phyloP scores from a whole-genome alignment of 2,888 invertebrate genomes.

The Apotomis capreana region DNA sequence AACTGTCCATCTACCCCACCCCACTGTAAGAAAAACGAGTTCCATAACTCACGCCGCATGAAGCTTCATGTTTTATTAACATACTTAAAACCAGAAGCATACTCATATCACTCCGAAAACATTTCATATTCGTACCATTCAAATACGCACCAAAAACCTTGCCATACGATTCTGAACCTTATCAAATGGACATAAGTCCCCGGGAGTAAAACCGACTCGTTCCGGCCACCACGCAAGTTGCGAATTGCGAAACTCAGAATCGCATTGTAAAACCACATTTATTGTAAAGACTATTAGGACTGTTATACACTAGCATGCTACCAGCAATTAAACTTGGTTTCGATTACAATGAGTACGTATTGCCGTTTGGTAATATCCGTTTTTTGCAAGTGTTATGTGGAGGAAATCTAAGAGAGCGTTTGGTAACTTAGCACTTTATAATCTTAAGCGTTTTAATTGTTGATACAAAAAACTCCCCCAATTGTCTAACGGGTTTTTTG shows the following conservation, averaged over 20 bases:
- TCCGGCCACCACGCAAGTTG: constrained; percentile 37
- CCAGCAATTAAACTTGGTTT: constrained; percentile 60
- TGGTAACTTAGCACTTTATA: constrained; percentile 22
- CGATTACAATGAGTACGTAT: constrained; percentile 59
- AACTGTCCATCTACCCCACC: too few relatives aligned
- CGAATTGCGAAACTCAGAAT: constrained; percentile 38
- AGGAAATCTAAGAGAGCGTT: constrained; percentile 22
- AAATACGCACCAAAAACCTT: constrained; percentile 29
- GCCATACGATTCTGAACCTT: constrained; percentile 12
- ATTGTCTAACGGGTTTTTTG: background rate
- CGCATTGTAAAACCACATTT: constrained; percentile 12
- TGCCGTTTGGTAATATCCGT: constrained; percentile 65
- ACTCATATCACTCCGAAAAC: constrained; percentile 4
- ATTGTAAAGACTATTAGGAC: constrained; percentile 11
- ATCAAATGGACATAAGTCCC: background rate
- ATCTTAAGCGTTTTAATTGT: constrained; percentile 20
- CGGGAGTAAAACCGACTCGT: constrained; percentile 16
- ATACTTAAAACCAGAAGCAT: constrained; percentile 30
- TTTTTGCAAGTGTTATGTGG: constrained; percentile 39
- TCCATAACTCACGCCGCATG: background rate
- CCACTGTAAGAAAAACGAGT: background rate
- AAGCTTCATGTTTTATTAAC: constrained; percentile 5
- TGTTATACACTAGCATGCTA: constrained; percentile 22
- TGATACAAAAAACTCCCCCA: background rate
- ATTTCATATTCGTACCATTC: constrained; percentile 25